Conservation (phyloP, 2,113 vertebrate genomes). For the Nerophis ophidion region DNA sequence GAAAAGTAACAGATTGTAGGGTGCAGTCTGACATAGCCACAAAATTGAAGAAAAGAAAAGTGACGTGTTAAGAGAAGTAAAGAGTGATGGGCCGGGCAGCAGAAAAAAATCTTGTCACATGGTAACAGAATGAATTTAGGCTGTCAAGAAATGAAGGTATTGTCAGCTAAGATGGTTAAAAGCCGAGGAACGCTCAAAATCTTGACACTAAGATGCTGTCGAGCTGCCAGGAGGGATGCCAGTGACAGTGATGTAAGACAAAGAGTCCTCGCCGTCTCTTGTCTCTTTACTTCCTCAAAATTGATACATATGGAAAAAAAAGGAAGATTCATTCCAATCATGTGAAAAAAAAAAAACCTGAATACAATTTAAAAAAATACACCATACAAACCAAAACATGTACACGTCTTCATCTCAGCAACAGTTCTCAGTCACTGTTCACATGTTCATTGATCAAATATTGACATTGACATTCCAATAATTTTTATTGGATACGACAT, state of each 20-base stretch:
- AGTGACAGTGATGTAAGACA: slow-evolving; percentile 50
- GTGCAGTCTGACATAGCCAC: slow-evolving; percentile 23
- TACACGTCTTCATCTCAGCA: too few species aligned
- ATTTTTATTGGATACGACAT: too few species aligned
- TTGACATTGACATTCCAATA: too few species aligned
- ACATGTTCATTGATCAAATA: too few species aligned
- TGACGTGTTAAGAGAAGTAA: slow-evolving; percentile 4
- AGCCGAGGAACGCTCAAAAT: slow-evolving; percentile 56
- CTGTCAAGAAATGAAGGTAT: slow-evolving; percentile 55
- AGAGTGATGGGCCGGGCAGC: slow-evolving; percentile 11
- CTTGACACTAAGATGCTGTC: slow-evolving; percentile 65
- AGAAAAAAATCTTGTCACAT: slow-evolving; percentile 45
- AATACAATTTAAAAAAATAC: background rate
- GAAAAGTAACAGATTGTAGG: slow-evolving; percentile 34
- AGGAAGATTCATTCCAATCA: slow-evolving; percentile 1
- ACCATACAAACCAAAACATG: background rate
- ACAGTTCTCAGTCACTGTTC: too few species aligned
- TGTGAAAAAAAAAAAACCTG: background rate
- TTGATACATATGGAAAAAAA: slow-evolving; percentile 6
- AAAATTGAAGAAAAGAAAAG: slow-evolving; percentile 17
- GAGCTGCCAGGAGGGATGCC: slow-evolving; percentile 44
- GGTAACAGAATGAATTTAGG: slow-evolving; percentile 55
- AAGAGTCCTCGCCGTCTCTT: slow-evolving; percentile 24
- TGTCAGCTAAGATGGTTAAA: slow-evolving; percentile 62
- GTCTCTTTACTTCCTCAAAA: slow-evolving; percentile 13